Evolutionary conservation across 1,140 invertebrate genomes (phyloP).

Genomic region (Vanessa tameamea): DNA sequence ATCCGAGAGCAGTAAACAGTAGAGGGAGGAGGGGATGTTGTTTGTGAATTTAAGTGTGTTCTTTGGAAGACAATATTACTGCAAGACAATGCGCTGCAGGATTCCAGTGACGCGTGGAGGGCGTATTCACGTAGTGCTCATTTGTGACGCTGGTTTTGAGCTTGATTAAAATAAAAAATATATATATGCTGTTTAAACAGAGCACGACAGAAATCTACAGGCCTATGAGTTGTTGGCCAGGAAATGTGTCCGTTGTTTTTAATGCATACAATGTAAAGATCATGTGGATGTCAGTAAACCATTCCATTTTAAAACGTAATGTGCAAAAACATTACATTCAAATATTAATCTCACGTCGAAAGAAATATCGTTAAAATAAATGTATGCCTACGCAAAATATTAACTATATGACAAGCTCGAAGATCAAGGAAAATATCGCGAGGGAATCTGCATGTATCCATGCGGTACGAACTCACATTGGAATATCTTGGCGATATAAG

Average conservation of each 20-base stretch:
- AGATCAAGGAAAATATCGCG: too few relatives aligned
- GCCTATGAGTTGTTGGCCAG: not conserved
- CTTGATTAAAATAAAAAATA: constrained; percentile 16
- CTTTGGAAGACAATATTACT: constrained; percentile 39
- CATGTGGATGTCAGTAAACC: too few relatives aligned
- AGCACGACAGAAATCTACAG: not conserved
- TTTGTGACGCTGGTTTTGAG: constrained; percentile 12
- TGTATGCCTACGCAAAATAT: too few relatives aligned
- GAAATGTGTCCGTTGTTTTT: not conserved
- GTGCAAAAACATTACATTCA: too few relatives aligned
- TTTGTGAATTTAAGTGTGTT: constrained; percentile 40
- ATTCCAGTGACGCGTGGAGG: constrained; percentile 14
- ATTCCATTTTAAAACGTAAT: too few relatives aligned
- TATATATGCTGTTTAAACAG: not conserved
- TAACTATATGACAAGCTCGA: too few relatives aligned
- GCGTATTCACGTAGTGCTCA: constrained; percentile 18
- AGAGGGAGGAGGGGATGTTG: constrained; percentile 11
- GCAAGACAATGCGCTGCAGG: constrained; percentile 19
- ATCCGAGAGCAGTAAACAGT: constrained; percentile 32
- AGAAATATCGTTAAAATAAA: too few relatives aligned
- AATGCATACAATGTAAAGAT: too few relatives aligned
- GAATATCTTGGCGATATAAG: too few relatives aligned
- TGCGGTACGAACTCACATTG: too few relatives aligned
- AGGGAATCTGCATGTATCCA: too few relatives aligned
- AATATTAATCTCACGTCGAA: too few relatives aligned